Conservation (phyloP, 2,113 vertebrate genomes). For the Eonycteris spelaea region DNA sequence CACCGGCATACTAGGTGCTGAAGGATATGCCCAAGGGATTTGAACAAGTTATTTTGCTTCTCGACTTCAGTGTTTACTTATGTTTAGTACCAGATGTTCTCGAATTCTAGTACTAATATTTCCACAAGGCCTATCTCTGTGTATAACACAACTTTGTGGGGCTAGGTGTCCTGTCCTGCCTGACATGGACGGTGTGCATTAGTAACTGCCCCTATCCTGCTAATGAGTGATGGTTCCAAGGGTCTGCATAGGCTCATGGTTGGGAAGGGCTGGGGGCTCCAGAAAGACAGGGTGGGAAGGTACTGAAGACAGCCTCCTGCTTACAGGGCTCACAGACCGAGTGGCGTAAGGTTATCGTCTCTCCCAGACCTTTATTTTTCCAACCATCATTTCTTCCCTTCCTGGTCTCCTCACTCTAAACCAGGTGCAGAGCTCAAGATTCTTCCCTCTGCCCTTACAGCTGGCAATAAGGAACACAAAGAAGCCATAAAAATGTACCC, state of each 20-base stretch:
- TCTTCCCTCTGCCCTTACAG: not conserved
- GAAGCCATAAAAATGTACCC: not conserved
- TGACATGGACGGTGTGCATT: not conserved
- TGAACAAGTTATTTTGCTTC: not conserved
- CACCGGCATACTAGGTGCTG: no score
- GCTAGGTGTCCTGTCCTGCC: not conserved
- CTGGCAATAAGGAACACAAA: not conserved
- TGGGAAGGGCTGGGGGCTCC: not conserved
- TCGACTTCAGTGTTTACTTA: not conserved
- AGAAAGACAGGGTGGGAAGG: not conserved
- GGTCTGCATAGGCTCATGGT: not conserved
- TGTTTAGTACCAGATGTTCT: not conserved
- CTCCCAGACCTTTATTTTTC: not conserved
- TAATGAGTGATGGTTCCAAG: not conserved
- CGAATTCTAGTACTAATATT: not conserved
- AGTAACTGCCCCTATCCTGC: not conserved
- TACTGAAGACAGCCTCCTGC: not conserved
- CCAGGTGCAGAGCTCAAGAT: not conserved
- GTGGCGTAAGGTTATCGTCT: not conserved
- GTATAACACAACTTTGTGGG: not conserved
- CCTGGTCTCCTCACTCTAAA: not conserved
- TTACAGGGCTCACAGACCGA: not conserved
- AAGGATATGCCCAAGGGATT: not conserved
- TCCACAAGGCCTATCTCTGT: not conserved
- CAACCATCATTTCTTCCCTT: not conserved